These are phyloP conservation scores for Rousettus madagascariensis DNA, from an alignment of 2,797 vertebrate species.

Conservation along the genomic window DNA sequence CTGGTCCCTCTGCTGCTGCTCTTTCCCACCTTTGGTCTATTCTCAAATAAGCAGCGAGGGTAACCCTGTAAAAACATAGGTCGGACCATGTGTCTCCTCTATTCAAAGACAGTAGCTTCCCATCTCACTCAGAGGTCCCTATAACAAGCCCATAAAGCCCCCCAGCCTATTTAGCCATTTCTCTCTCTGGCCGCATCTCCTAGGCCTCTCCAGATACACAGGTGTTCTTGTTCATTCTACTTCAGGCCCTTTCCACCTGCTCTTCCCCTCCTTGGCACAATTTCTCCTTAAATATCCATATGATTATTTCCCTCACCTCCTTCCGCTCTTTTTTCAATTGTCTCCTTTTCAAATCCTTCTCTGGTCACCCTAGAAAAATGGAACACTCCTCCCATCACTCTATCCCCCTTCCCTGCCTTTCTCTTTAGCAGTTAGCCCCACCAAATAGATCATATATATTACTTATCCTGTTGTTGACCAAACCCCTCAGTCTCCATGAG, in stretches of 20 bases:
- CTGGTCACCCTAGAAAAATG: background rate
- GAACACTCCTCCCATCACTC: background rate
- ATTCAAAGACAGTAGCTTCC: background rate
- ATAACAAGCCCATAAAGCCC: background rate
- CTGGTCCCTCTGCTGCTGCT: background rate
- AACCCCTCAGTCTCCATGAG: background rate
- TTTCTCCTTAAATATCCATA: background rate
- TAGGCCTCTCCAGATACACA: background rate
- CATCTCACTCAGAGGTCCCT: background rate
- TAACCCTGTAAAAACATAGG: background rate
- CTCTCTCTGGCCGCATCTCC: background rate
- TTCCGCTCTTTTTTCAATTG: background rate
- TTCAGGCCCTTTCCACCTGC: background rate
- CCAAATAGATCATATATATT: background rate
- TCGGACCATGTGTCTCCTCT: background rate
- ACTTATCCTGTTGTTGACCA: background rate
- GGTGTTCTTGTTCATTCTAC: background rate
- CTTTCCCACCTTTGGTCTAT: background rate
- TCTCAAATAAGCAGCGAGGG: background rate
- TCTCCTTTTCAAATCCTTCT: conserved; percentile 43
- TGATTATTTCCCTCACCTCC: background rate
- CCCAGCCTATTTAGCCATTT: background rate
- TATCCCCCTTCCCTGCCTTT: background rate
- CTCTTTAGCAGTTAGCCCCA: background rate
- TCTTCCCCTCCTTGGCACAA: background rate